Conservation (phyloP, 53 echinoderm and acorn worm species). For the Luidia sarsii region DNA sequence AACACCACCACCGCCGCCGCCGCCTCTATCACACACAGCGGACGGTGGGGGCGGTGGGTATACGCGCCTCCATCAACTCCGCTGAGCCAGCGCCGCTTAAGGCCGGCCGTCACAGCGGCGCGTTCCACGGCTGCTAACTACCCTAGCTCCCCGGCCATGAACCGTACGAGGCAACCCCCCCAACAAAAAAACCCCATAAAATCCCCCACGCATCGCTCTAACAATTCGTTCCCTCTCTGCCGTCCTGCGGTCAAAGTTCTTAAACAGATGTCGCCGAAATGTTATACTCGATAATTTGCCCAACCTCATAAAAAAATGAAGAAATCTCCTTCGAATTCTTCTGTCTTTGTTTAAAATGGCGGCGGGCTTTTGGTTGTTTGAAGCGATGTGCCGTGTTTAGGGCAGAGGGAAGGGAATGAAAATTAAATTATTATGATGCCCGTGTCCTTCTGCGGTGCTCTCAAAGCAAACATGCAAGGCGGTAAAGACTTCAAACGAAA, state of each 20-base stretch:
- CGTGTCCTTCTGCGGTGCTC: background rate
- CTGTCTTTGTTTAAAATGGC: background rate
- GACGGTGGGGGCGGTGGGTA: too few relatives aligned
- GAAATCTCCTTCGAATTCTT: background rate
- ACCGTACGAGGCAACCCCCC: too few relatives aligned
- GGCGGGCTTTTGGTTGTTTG: conserved; percentile 3
- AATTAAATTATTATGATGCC: conserved; percentile 9
- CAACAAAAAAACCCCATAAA: too few relatives aligned
- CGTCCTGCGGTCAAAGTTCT: too few relatives aligned
- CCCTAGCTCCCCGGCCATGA: conserved; percentile 14
- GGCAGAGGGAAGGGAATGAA: too few relatives aligned
- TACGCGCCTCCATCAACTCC: too few relatives aligned
- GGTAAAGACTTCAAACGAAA: too few relatives aligned
- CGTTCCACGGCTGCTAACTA: conserved; percentile 34
- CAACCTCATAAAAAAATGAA: conserved; percentile 4
- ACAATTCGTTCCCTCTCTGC: too few relatives aligned
- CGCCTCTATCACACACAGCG: too few relatives aligned
- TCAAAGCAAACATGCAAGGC: background rate
- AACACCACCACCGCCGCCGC: too few relatives aligned
- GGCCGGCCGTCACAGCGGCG: conserved; percentile 20
- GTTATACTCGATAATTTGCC: background rate
- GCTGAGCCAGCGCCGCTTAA: too few relatives aligned
- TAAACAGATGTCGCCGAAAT: conserved; percentile 22
- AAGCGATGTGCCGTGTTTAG: background rate
- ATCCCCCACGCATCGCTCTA: too few relatives aligned